Conservation (phyloP, 2,797 vertebrate genomes). For the Sebastes hopkinsi region DNA sequence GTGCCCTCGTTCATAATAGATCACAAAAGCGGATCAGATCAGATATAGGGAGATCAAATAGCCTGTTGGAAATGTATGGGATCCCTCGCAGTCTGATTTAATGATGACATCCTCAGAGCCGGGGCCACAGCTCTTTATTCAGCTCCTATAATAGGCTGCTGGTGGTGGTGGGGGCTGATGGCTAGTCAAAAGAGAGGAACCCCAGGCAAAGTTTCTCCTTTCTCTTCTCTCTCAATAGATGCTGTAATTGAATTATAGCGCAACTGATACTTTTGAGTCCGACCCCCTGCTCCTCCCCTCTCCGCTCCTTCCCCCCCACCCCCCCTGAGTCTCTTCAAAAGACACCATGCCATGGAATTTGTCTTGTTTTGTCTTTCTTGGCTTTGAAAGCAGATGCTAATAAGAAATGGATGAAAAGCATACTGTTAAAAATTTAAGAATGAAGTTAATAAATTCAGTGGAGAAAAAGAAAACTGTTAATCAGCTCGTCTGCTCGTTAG, state of each 20-base stretch:
- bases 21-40: slow-evolving; percentile 70
- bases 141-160: slow-evolving; percentile 33
- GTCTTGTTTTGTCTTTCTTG: slow-evolving; percentile 52
- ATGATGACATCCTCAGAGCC: slow-evolving; percentile 73
- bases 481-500: slow-evolving; percentile 35
- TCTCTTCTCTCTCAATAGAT: slow-evolving; percentile 53
- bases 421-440: slow-evolving; percentile 12
- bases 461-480: slow-evolving; percentile 18
- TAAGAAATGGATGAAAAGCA: slow-evolving; percentile 35
- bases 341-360: slow-evolving; percentile 39
- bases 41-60: slow-evolving; percentile 76
- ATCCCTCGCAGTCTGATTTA: slow-evolving; percentile 66
- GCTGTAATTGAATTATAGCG: slow-evolving; percentile 67
- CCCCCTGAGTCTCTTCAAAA: slow-evolving; percentile 32
- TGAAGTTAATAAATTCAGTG: slow-evolving; percentile 6
- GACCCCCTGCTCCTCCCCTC: not conserved
- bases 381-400: slow-evolving; percentile 55
- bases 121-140: slow-evolving; percentile 36
- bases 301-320: not conserved
- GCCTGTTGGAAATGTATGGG: slow-evolving; percentile 58
- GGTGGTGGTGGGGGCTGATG: slow-evolving; percentile 24
- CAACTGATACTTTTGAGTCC: slow-evolving; percentile 63
- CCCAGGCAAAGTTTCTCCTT: slow-evolving; percentile 61
- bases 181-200: slow-evolving; percentile 51
- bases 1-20: slow-evolving; percentile 79